Base-by-base conservation (phyloP, 92 coral and sea anemone genomes). In the Bergia puertoricense region DNA sequence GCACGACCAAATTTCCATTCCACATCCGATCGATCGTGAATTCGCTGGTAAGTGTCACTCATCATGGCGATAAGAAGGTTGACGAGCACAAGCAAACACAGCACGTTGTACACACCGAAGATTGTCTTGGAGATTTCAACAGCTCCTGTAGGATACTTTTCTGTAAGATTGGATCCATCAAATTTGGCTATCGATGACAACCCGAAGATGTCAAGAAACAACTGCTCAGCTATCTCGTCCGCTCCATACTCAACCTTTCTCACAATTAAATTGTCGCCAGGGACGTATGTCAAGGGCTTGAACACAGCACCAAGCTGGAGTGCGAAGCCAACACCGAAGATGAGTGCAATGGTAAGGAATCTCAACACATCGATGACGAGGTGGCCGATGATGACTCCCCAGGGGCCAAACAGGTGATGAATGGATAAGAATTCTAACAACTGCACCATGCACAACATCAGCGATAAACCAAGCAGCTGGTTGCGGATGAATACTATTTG, bases 1-100 rank as follows among this genome's bases (percentile, higher is more conserved):
- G 98, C 98, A 56, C 98, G 93, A 66, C 98, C 98, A 82, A 94
- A 96, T 87, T 96, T 96, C 98, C 98, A 96, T 91, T 94, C 98
- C 56, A 95, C 88, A 78, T 96, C 98, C 1, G 98, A 96, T 76
- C 93, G 93, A 57, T 91, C 94, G 82, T 96, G 98, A 67, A 96
- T 92, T 22, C 98, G 88, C 81, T 96, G 98, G 80, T 96, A 96
- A 18, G 98, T 96, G 88, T 96, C 98, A 57, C 98, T 96, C 98
- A 96, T 96, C 98, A 96, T 96, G 86, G 98, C 98, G 83, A 96
- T 96, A 57, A 96, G 95, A 8, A 96, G 92, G 80, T 96, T 96
- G 89, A 96, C 87, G 48, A 96, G 90, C 10, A 96, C 98, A 38
- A 97, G 92, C 76, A 97, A 90, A 18, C 95, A 90, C 10, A 97